Conservation (phyloP, 2,113 vertebrate genomes). For the Abramis brama region DNA sequence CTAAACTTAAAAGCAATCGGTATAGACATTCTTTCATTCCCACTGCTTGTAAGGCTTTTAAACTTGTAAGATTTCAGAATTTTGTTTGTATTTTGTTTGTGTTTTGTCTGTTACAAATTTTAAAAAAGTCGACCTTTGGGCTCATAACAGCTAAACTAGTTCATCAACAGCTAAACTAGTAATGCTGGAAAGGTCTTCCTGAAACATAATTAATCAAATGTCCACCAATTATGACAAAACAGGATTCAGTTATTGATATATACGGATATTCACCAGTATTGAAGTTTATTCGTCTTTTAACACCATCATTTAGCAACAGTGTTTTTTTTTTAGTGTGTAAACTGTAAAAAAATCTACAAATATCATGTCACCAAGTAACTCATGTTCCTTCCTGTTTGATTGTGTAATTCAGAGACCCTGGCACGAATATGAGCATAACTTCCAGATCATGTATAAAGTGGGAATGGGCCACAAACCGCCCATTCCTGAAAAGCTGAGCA, state of each 20-base stretch:
- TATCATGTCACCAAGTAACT: neutral
- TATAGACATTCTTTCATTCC: too few relatives aligned
- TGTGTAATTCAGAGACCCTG: slow-evolving; percentile 86
- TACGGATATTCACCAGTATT: neutral
- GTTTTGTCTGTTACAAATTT: too few relatives aligned
- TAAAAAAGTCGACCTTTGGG: too few relatives aligned
- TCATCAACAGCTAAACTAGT: neutral
- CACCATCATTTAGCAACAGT: neutral
- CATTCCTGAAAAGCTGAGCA: slow-evolving; percentile 93
- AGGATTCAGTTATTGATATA: neutral
- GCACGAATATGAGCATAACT: slow-evolving; percentile 99
- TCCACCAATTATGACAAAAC: neutral
- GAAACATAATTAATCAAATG: neutral
- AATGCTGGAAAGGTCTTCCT: neutral
- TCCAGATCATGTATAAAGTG: slow-evolving; percentile 99
- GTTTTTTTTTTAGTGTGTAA: slow-evolving; percentile 2
- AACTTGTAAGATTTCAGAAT: too few relatives aligned
- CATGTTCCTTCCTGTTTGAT: neutral
- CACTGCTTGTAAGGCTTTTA: too few relatives aligned
- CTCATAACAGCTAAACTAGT: too few relatives aligned
- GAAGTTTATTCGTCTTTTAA: neutral
- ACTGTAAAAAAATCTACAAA: neutral
- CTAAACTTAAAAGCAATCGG: too few relatives aligned
- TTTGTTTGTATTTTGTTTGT: too few relatives aligned
- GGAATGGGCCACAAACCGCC: slow-evolving; percentile 99